Percentiles rank a stretch among this genome's conserved stretches.
These are phyloP conservation scores for Telenomus remus DNA, from an alignment of 1,140 invertebrate genomes.

Conservation along the genomic window DNA sequence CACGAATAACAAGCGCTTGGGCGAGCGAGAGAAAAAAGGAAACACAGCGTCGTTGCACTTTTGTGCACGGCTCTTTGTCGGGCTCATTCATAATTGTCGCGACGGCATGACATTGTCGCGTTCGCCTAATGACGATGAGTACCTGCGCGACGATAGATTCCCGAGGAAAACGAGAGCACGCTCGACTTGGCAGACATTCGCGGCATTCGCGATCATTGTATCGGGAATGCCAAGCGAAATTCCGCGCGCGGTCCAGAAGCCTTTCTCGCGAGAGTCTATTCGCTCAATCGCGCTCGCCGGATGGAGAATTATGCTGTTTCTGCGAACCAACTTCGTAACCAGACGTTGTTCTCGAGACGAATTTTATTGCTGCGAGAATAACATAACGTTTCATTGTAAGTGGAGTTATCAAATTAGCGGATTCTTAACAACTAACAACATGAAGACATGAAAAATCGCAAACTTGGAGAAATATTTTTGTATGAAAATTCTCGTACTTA, in stretches of 20 bases:
- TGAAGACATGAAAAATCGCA: too few species aligned
- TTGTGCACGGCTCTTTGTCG: conserved; percentile 1
- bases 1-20: conserved; percentile 18
- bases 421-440: too few species aligned
- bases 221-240: conserved; percentile 25
- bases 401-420: too few species aligned
- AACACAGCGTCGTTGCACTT: too few species aligned
- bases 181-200: conserved; percentile 10
- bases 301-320: conserved; percentile 29
- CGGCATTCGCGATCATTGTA: conserved; percentile 27
- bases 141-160: conserved; percentile 17
- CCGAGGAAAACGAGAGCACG: conserved; percentile 25
- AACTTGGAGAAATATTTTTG: too few species aligned
- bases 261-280: conserved; percentile 25
- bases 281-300: conserved; percentile 11
- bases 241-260: conserved; percentile 26
- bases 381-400: too few species aligned
- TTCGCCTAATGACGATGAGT: conserved; percentile 22
- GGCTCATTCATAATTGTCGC: conserved; percentile 18
- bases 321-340: conserved; percentile 26
- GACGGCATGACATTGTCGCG: conserved; percentile 17
- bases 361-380: neutral
- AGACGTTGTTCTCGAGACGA: conserved; percentile 6
- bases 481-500: too few species aligned
- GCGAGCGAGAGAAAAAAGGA: conserved; percentile 6